Percentiles rank a stretch among this genome's conserved stretches.
These are phyloP conservation scores for Acleris emargana DNA, from an alignment of 2,888 invertebrate species.

Conservation along the genomic window DNA sequence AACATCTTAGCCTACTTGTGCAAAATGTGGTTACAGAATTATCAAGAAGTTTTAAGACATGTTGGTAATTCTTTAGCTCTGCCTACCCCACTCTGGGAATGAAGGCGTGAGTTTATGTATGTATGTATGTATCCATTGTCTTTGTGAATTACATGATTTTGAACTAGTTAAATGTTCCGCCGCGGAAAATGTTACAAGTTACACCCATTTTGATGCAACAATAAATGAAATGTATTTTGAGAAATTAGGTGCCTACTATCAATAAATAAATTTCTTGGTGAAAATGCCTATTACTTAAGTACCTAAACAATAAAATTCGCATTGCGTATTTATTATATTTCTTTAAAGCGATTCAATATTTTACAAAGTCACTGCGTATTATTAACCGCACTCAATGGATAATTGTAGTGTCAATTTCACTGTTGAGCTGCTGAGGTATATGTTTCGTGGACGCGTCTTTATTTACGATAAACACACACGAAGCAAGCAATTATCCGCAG, in stretches of 20 bases:
- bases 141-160: conserved; percentile 3
- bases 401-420: conserved; percentile 18
- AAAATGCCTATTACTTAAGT: not conserved
- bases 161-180: not conserved
- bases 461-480: conserved; percentile 1
- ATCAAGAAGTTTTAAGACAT: no score
- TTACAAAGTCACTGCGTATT: not conserved
- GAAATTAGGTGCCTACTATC: no score
- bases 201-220: not conserved
- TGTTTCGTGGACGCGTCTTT: not conserved
- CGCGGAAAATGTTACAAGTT: not conserved
- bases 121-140: conserved; percentile 17
- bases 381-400: not conserved
- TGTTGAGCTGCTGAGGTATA: not conserved
- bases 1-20: no score
- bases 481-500: not conserved
- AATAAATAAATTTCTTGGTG: not conserved
- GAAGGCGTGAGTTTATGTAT: no score
- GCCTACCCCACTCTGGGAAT: no score
- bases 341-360: no score
- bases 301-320: not conserved
- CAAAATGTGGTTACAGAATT: no score
- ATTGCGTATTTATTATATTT: not conserved
- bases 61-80: no score
- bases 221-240: not conserved